Conservation (phyloP, 2,797 vertebrate species). For the Tapera naevia region DNA sequence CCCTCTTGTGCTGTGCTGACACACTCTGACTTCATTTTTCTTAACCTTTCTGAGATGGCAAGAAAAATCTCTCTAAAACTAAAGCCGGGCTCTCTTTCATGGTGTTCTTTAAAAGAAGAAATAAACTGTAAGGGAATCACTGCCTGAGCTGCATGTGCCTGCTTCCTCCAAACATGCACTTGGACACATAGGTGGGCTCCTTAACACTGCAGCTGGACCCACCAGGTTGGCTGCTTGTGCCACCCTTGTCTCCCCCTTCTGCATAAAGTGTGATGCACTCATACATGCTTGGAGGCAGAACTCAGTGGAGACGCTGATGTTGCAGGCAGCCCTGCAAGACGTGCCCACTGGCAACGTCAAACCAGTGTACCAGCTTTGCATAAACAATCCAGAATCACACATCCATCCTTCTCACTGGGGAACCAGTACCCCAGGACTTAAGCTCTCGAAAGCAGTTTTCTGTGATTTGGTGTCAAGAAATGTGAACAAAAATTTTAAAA, state of each 20-base stretch:
- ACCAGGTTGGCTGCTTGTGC: neutral
- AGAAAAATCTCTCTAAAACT: neutral
- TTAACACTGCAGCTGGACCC: neutral
- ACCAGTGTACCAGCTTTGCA: neutral
- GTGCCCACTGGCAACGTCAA: neutral
- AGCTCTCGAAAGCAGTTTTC: neutral
- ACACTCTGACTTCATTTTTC: neutral
- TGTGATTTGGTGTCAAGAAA: neutral
- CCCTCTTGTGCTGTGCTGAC: neutral
- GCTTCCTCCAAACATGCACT: neutral
- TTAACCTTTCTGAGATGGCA: neutral
- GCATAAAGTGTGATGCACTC: neutral
- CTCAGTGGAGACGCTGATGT: neutral
- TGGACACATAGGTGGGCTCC: fast-evolving
- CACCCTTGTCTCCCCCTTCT: neutral
- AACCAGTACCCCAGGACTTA: neutral
- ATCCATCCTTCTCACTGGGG: neutral
- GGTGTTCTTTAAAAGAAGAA: neutral
- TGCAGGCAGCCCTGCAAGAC: neutral
- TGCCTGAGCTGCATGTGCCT: neutral
- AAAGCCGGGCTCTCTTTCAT: neutral
- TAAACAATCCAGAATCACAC: neutral
- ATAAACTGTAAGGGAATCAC: neutral
- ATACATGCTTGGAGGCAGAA: neutral
- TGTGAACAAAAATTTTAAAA: neutral